Evolutionary conservation across 2,797 vertebrate genomes (phyloP), one percentile per base, ranked within the genome.

Genomic region (Antennarius maculatus): DNA sequence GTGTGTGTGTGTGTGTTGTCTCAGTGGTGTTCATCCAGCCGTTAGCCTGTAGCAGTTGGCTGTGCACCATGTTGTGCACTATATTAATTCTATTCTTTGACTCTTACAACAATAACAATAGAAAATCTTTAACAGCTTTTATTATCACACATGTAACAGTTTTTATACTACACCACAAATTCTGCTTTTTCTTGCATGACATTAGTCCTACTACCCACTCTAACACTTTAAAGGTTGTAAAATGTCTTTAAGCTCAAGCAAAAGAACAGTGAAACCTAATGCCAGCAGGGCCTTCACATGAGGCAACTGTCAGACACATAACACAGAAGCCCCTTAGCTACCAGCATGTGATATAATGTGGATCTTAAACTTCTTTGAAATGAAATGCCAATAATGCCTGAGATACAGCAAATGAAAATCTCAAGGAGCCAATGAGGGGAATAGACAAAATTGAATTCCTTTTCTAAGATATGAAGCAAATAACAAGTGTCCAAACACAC

Each of bases 21-120:
- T 5, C 61, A 65, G 66, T 82, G 81, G 84, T 86, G 74, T 87
- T 89, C 53, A 74, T 65, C 63, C 58, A 77, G 59, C 51, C 62
- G 52, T 79, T 80, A 73, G 51, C 65, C 71, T 79, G 46, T 56
- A 72, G 58, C 62, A 74, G 73, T 47, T 71, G 59, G 49, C 48
- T 61, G 34, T 45, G 60, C 29, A 29, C 10, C 42, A 48, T 17
- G 53, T 14, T 43, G 46, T 54, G 39, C n/a, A 57, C 41, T 23
- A 23, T 23, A 4, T 61, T 56, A 37, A 47, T 2, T 9, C 59
- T 70, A 9, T 27, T n/a, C n/a, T 62, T 14, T 17, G 29, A 46
- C 43, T 46, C 9, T 53, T 43, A 54, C 2, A 11, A 18, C 50
- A 11, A 49, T 7, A 23, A 42, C 56, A 46, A 28, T 27, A 6